Conservation (phyloP, 1,140 invertebrate species). For the Hylaeus anthracinus region DNA sequence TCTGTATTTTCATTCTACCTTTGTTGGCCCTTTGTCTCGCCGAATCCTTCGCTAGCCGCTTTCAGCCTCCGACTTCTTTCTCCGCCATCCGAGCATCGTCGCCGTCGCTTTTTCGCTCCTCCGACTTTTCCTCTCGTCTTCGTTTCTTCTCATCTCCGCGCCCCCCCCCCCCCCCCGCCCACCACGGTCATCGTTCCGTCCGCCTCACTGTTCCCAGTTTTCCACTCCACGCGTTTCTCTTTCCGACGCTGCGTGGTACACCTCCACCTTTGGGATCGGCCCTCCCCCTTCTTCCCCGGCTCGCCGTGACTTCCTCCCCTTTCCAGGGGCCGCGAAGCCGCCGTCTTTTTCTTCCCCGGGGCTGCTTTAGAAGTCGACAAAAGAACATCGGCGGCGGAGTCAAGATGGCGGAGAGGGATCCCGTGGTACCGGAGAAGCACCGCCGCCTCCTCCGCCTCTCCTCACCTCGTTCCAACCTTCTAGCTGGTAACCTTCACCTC, state of each 20-base stretch:
- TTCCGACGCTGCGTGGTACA: constrained; percentile 17
- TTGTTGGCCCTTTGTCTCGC: not conserved
- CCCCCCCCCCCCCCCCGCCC: no score
- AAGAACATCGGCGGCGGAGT: constrained; percentile 74
- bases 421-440: constrained; percentile 22
- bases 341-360: constrained; percentile 65
- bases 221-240: constrained; percentile 32
- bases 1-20: not conserved
- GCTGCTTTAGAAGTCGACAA: constrained; percentile 72
- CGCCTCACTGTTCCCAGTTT: constrained; percentile 24
- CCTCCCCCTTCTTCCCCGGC: constrained; percentile 12
- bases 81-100: constrained; percentile 24
- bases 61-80: not conserved
- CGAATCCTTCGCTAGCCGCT: not conserved
- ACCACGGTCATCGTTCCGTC: not conserved
- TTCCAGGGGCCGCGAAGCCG: constrained; percentile 41
- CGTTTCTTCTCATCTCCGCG: constrained; percentile 37
- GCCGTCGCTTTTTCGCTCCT: constrained; percentile 42
- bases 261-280: constrained; percentile 2
- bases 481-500: constrained; percentile 34
- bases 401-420: constrained; percentile 74
- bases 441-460: constrained; percentile 19
- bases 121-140: constrained; percentile 47
- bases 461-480: not conserved
- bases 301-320: constrained; percentile 52